Evolutionary conservation across 2,113 vertebrate species (phyloP), one percentile per base, ranked within the genome.

Genomic region (Pygoscelis antarcticus): DNA sequence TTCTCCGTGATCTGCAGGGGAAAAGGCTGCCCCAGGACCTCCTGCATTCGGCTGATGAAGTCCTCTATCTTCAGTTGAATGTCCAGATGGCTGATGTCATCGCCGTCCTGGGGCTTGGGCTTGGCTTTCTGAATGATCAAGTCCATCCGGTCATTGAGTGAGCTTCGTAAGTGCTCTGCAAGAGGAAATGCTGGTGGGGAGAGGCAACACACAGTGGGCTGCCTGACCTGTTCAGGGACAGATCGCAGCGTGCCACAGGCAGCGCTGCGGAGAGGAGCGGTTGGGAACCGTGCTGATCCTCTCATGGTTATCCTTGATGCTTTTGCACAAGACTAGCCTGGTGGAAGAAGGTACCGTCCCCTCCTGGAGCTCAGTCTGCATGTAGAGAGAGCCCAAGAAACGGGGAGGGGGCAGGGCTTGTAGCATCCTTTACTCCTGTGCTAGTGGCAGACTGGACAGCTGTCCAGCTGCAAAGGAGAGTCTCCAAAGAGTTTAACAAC

Each of bases 1-100:
- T 98, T 99, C 83, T 99, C 98, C 22, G 94, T 97, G 47, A 99
- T 97, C 54, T 99, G 98, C 4, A 81, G 88, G 20, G 98, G 98
- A 11, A 99, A 95, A 12, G 98, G 96, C 55, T 98, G 83, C 42
- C 97, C 98, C 10, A 99, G 89, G 87, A 98, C 97, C 34, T 97
- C 71, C 86, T 93, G 58, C 46, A 98, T 98, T 83, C 98, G 98
- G 38, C 79, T 93, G 52, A 96, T 97, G 90, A 99, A 99, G 58
- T 91, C 65, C 11, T 98, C 92, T 1, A 98, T 95, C 11, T 98
- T 98, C 74, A 98, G 93, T 19, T 97, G 95, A 61, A 99, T 95
- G 1, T 98, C 98, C 7, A 95, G 16, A 22, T 79, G 94, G 7
- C 97, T 98, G 82, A 99, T 93, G 52, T 90, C 93, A 16, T 99